Evolutionary conservation across 2,797 vertebrate species (phyloP).

Genomic region (Acrocephalus scirpaceus): DNA sequence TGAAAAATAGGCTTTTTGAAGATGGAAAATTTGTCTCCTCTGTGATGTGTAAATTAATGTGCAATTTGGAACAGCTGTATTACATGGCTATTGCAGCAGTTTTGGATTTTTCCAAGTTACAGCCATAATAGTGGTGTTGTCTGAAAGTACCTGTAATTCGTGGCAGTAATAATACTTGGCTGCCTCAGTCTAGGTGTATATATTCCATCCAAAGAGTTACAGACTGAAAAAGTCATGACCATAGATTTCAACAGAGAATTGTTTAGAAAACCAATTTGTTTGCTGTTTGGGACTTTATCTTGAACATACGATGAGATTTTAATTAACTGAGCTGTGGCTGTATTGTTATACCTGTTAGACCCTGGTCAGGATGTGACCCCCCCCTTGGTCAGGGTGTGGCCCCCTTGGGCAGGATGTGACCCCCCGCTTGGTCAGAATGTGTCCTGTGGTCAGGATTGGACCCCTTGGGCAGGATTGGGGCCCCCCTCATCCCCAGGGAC

Average conservation of each 20-base stretch:
- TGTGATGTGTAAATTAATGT: constrained; percentile 23
- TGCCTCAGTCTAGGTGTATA: neutral
- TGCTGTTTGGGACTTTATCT: neutral
- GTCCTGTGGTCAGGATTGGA: no score
- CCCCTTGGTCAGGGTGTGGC: no score
- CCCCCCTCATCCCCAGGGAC: no score
- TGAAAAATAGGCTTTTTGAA: neutral
- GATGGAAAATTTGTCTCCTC: neutral
- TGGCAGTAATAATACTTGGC: neutral
- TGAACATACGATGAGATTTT: neutral
- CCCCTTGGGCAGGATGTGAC: no score
- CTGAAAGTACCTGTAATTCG: neutral
- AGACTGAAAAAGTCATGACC: neutral
- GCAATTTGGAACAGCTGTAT: neutral
- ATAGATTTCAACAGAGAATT: neutral
- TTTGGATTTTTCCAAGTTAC: neutral
- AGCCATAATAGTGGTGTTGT: neutral
- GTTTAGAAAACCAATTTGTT: neutral
- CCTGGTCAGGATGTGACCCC: no score
- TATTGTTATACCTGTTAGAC: no score
- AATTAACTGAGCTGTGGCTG: neutral
- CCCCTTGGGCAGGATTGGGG: no score
- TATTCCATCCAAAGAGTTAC: neutral
- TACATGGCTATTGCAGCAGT: neutral
- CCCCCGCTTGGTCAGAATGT: no score